These are phyloP conservation scores for Mus spicilegus DNA, from an alignment of 2,113 vertebrate genomes.

Conservation along the genomic window DNA sequence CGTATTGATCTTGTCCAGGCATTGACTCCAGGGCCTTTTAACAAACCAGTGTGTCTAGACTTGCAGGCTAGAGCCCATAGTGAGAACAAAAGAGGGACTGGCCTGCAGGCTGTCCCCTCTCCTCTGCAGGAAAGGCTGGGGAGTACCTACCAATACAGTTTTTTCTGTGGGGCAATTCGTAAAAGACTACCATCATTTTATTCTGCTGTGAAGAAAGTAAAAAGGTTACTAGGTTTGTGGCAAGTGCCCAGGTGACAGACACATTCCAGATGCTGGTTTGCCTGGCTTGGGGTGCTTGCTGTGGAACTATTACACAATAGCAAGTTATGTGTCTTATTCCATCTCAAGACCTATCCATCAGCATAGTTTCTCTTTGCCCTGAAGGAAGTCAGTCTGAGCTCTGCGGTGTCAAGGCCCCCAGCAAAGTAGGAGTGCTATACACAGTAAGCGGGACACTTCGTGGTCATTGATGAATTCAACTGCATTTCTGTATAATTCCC, in stretches of 20 bases:
- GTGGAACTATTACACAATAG: background rate
- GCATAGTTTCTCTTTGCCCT: too few relatives aligned
- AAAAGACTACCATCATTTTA: conserved; percentile 41
- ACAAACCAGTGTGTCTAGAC: conserved; percentile 76
- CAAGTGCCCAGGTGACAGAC: too few relatives aligned
- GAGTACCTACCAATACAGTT: conserved; percentile 21
- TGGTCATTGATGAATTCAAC: background rate
- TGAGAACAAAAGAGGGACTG: conserved; percentile 56
- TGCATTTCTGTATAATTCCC: background rate
- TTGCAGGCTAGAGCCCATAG: conserved; percentile 43
- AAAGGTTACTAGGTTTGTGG: background rate
- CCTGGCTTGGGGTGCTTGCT: background rate
- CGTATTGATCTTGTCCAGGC: conserved; percentile 81
- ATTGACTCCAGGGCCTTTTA: conserved; percentile 80
- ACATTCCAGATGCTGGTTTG: background rate
- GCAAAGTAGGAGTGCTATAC: too few relatives aligned
- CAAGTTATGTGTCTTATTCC: background rate
- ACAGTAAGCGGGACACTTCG: fast-evolving
- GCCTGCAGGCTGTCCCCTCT: background rate
- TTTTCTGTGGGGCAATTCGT: conserved; percentile 59
- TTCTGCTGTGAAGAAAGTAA: conserved; percentile 33
- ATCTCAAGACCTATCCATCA: background rate
- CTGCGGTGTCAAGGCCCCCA: background rate
- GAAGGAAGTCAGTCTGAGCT: background rate
- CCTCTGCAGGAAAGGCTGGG: background rate